phyloP scores from a whole-genome alignment of 2,888 invertebrate species.

The Drosophila demipolita region DNA sequence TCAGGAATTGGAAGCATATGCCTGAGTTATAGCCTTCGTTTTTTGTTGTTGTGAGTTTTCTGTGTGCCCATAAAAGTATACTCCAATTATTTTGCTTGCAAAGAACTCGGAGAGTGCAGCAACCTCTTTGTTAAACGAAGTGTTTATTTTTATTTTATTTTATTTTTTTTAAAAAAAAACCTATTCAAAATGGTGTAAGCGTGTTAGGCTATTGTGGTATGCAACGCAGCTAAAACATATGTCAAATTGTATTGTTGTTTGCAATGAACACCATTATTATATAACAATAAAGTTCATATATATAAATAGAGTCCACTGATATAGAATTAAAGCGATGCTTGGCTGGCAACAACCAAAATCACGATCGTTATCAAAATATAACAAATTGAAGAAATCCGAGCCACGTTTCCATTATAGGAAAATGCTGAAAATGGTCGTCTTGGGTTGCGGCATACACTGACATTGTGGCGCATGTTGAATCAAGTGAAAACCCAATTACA shows the following conservation, averaged over 20 bases:
- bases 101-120: not conserved
- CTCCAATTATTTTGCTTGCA: not conserved
- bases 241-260: not conserved
- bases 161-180: not conserved
- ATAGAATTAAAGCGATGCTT: not conserved
- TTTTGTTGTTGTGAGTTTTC: no score
- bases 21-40: not conserved
- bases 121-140: not conserved
- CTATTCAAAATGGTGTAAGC: not conserved
- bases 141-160: not conserved
- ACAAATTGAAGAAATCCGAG: not conserved
- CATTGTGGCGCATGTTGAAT: slow-evolving; percentile 74
- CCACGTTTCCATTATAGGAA: not conserved
- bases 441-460: slow-evolving; percentile 66
- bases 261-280: no score
- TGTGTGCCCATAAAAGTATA: not conserved
- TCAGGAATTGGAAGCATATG: not conserved
- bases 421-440: slow-evolving; percentile 31
- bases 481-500: slow-evolving; percentile 78
- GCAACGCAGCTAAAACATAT: not conserved
- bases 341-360: slow-evolving; percentile 1
- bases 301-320: not conserved
- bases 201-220: not conserved
- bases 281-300: no score
- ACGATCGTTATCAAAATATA: slow-evolving; percentile 15